Evolutionary conservation across 2,113 vertebrate species (phyloP).

Genomic region (Ancistrus triradiatus): DNA sequence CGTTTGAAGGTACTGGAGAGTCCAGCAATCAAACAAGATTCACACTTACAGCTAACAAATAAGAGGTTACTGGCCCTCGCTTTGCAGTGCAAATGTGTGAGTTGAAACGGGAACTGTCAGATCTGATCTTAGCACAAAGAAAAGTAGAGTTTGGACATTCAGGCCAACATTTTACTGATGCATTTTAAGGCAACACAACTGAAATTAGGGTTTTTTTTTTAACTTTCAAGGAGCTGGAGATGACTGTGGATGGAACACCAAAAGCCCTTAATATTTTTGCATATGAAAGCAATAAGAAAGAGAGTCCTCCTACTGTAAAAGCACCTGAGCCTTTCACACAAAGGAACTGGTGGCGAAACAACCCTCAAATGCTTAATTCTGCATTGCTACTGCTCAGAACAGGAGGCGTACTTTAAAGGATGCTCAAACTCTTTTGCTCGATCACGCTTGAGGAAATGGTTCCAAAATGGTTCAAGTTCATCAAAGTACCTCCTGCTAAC

Average conservation of each 20-base stretch:
- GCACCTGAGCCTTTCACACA: constrained; percentile 48
- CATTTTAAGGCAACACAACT: constrained; percentile 92
- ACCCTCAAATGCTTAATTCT: not conserved
- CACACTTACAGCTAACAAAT: too few relatives aligned
- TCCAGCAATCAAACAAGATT: not conserved
- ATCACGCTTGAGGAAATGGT: too few relatives aligned
- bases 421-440: too few relatives aligned
- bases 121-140: not conserved
- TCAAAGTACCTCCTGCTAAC: too few relatives aligned
- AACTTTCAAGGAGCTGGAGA: constrained; percentile 62
- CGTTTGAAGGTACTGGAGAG: not conserved
- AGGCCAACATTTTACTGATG: constrained; percentile 62
- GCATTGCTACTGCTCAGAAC: not conserved
- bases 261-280: constrained; percentile 73
- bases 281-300: constrained; percentile 66
- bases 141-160: constrained; percentile 33
- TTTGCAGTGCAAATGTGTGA: too few relatives aligned
- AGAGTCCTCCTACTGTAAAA: constrained; percentile 57
- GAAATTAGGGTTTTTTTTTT: constrained; percentile 64
- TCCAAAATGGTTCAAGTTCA: too few relatives aligned
- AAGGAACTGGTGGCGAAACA: not conserved
- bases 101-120: not conserved
- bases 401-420: not conserved
- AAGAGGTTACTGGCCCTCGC: too few relatives aligned
- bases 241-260: constrained; percentile 89